These are phyloP conservation scores for Parasteatoda lunata DNA, from an alignment of 2,888 invertebrate species.

Conservation along the genomic window DNA sequence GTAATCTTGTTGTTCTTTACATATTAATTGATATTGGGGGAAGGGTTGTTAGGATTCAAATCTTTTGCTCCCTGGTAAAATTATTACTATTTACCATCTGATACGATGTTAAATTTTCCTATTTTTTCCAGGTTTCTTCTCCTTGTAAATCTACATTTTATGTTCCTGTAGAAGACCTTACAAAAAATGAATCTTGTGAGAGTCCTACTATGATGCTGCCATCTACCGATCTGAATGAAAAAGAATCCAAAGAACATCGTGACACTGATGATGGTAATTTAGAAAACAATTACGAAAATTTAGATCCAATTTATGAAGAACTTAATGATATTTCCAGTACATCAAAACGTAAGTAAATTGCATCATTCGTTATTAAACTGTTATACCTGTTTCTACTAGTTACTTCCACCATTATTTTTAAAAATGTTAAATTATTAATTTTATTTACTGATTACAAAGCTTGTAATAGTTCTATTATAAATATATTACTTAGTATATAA, in stretches of 20 bases:
- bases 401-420: too few relatives aligned
- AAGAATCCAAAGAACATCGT: conserved; percentile 14
- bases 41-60: too few relatives aligned
- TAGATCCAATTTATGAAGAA: conserved; percentile 84
- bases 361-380: too few relatives aligned
- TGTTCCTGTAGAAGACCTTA: conserved; percentile 45
- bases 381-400: too few relatives aligned
- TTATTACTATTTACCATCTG: too few relatives aligned
- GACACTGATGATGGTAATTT: conserved; percentile 55
- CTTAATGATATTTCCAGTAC: conserved; percentile 71
- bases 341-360: conserved; percentile 45
- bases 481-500: background rate
- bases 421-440: too few relatives aligned
- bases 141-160: conserved; percentile 56
- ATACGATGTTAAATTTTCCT: background rate
- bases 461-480: too few relatives aligned
- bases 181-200: conserved; percentile 14
- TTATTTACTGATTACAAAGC: too few relatives aligned
- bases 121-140: conserved; percentile 28
- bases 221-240: conserved; percentile 28
- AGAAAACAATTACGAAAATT: conserved; percentile 83
- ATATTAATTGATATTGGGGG: too few relatives aligned
- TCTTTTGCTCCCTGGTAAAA: too few relatives aligned
- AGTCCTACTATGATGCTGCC: conserved; percentile 36
- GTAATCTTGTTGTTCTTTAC: too few relatives aligned